Evolutionary conservation across 1,140 invertebrate genomes (phyloP).

Genomic region (Oryzaephilus surinamensis): DNA sequence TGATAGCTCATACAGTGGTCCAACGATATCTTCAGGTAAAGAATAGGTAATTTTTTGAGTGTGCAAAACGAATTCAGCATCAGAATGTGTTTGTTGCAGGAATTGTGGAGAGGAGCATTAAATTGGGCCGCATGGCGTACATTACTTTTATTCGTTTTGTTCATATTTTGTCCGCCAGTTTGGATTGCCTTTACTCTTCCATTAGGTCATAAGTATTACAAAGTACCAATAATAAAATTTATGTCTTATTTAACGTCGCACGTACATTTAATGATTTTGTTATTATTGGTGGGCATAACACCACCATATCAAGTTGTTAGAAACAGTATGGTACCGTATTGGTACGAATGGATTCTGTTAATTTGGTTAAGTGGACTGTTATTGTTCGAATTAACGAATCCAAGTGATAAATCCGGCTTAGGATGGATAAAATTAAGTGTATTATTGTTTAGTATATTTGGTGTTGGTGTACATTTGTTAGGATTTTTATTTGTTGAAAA

Average conservation of each 20-base stretch:
- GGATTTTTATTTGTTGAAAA: constrained; percentile 59
- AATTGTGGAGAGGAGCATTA: constrained; percentile 91
- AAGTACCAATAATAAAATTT: constrained; percentile 97
- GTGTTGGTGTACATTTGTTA: constrained; percentile 80
- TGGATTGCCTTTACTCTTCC: constrained; percentile 96
- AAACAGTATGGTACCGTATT: constrained; percentile 62
- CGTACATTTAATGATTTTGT: constrained; percentile 90
- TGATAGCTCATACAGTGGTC: constrained; percentile 81
- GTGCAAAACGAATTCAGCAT: not conserved
- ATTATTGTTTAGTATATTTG: constrained; percentile 83
- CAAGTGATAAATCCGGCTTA: constrained; percentile 87
- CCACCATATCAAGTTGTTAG: constrained; percentile 76
- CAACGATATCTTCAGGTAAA: constrained; percentile 77
- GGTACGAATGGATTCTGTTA: constrained; percentile 94
- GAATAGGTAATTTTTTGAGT: constrained; percentile 40
- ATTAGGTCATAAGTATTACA: constrained; percentile 89
- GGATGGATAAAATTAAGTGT: constrained; percentile 90
- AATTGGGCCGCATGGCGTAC: constrained; percentile 95
- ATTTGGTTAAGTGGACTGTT: constrained; percentile 93
- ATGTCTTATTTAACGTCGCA: constrained; percentile 98
- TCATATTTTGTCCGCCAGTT: constrained; percentile 87
- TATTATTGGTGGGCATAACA: constrained; percentile 82
- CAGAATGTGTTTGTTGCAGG: constrained; percentile 45
- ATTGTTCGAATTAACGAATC: constrained; percentile 92
- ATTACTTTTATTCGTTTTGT: constrained; percentile 80